Base-by-base conservation (phyloP, 2,888 invertebrate genomes). In the Rhodophaea formosa region DNA sequence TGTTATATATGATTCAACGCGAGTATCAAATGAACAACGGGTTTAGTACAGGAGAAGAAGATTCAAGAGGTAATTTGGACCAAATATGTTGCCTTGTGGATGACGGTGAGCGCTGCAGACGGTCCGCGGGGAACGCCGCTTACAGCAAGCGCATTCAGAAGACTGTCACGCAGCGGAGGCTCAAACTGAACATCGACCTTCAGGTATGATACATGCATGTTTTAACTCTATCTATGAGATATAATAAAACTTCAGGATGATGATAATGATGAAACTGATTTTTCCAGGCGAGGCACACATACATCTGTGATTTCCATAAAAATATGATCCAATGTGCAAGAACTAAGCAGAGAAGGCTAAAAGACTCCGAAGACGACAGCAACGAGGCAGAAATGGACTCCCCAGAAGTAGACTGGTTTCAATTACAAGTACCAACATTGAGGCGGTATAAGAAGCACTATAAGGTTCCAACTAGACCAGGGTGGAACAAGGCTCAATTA, bases 81-180 rank as follows among this genome's bases (percentile, higher is more conserved):
- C 97, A 97, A 92, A 95, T 95, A 77, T 98, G 98, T 92, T 98
- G 98, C 92, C 93, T 98, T 71, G 95, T 98, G 75, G 97, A 97
- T 85, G 97, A 97, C 82, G 95, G 95, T 65, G 95, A 96, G 69
- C 93, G 97, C 68, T 99, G 98, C 87, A 93, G 94, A 66, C 94
- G 97, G 77, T 94, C 95, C 58, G 98, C 97, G 69, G 97, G 97
- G 65, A 97, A 97, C 92, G 99, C 99, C 69, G 97, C 97, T 49
- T 99, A 98, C 90, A 98, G 97, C 88, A 98, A 99, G 85, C 94
- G 98, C 69, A 97, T 99, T 74, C 98, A 98, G 87, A 98, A 98
- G 86, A 98, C 97, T 59, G 98, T 98, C 39, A 95, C 96, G 56
- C 97, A 98, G 79, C 94, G 97, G 75, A 94, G 97, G 74, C 94